Base-by-base conservation (phyloP, 1,140 invertebrate genomes). In the Bombus huntii region DNA sequence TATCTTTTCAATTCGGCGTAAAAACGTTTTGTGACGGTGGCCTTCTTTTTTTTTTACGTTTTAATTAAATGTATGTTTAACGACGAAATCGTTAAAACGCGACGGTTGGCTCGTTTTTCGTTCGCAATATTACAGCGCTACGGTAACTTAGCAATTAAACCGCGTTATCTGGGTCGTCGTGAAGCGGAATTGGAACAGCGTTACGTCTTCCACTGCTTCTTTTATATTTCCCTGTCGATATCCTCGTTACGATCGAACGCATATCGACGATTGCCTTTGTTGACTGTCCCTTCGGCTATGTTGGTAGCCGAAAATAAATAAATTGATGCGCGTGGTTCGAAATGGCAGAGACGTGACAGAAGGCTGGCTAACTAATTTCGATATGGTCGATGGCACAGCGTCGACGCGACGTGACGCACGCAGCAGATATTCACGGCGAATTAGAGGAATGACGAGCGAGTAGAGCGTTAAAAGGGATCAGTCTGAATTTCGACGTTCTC, bases 401-500 rank as follows among this genome's bases (percentile, higher is more conserved):
- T 37, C 42, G 31, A 44, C 10, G 68, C n/a, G 70, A 57, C 28
- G n/a, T 22, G 66, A 53, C 42, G 42, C 42, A 39, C 75, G 31
- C 71, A 12, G 68, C 39, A 68, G 57, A 65, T 65, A 78, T 83
- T 76, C 78, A 77, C 72, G 65, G 79, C 68, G 88, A 89, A 87
- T 89, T 83, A 59, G 77, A 73, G 57, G 65, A 57, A 65, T 44
- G 72, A 81, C n/a, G 87, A 31, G 42, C 59, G 66, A 71, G n/a
- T 39, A 39, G 37, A 65, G 53, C 68, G 79, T 47, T 89, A 87
- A 89, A 89, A 89, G 85, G 71, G 68, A 83, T 87, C 85, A 81
- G 70, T 78, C 65, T 85, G 81, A 90, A 82, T 89, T 89, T 87
- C 88, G 89, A 90, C 88, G 74, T 89, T 90, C 86, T 90, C 89